Evolutionary conservation across 2,888 invertebrate species (phyloP), one percentile per base, ranked within the genome.

Genomic region (Tetragonisca angustula): DNA sequence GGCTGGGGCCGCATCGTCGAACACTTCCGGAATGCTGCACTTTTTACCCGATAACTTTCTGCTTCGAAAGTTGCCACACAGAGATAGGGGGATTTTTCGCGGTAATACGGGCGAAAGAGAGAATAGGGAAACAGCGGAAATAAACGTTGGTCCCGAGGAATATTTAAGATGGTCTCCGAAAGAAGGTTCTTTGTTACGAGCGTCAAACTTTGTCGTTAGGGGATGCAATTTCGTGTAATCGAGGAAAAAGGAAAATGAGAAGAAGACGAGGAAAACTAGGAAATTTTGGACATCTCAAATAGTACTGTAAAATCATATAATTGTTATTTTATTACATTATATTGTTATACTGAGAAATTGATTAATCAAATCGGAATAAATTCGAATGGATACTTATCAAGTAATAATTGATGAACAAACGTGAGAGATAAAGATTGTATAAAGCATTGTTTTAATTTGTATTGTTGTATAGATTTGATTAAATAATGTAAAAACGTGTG

Each of bases 31-130:
- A 27, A 43, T 52, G n/a, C 61, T 21, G 65, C 54, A n/a, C 59
- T 78, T 67, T 72, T 78, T 72, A 62, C n/a, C 56, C 56, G 72
- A 32, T 65, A 67, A 72, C 50, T 72, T 78, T 59, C 59, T 9
- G 65, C 74, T 24, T 15, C 9, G 24, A 52, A 65, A 74, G 24
- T 65, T 65, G 54, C 54, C 21, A 24, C 54, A 24, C 54, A 21
- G 43, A n/a, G 15, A 24, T 65, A 19, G 9, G 9, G 54, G 65
- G 65, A 67, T 65, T 54, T 43, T 75, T 62, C 50, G 32, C 21
- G 65, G 24, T 6, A 54, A 75, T 54, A 15, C 65, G 15, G 11
- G 19, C 43, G 74, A 15, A 36, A 54, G 32, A 65, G 43, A 24
- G 43, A 75, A 62, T 50, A 50, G 49, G 21, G 11, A 56, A 75